Percentiles rank a stretch among this genome's conserved stretches.
Conservation (phyloP, 2,888 invertebrate genomes). For the Elysia crispata region DNA sequence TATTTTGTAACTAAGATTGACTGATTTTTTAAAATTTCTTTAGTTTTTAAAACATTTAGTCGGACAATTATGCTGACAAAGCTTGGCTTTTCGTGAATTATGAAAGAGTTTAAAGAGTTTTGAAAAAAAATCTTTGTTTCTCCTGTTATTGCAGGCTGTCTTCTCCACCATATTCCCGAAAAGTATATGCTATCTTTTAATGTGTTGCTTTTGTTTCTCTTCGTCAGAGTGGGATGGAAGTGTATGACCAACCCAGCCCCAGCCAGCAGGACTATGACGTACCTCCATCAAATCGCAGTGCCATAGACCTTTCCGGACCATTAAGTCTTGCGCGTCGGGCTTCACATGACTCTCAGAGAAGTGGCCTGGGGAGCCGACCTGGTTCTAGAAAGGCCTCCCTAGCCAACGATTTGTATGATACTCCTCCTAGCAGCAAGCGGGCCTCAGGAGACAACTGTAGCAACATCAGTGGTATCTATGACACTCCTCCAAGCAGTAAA, state of each 20-base stretch:
- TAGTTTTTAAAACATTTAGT: too few relatives aligned
- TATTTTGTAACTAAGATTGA: too few relatives aligned
- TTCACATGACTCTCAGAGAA: not conserved
- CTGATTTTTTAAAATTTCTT: too few relatives aligned
- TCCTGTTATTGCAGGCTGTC: too few relatives aligned
- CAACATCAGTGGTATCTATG: slow-evolving; percentile 53
- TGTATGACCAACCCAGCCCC: slow-evolving; percentile 49
- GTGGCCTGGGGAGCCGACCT: not conserved
- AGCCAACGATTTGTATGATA: slow-evolving; percentile 46
- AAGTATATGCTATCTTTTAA: too few relatives aligned
- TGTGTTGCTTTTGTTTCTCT: not conserved
- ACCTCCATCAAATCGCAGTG: slow-evolving; percentile 55
- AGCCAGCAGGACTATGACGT: slow-evolving; percentile 66
- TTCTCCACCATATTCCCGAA: too few relatives aligned
- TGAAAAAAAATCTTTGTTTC: too few relatives aligned
- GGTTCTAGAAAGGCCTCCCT: slow-evolving; percentile 37
- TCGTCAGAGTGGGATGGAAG: slow-evolving; percentile 50
- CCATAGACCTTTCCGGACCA: slow-evolving; percentile 14
- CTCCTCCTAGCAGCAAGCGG: slow-evolving; percentile 49
- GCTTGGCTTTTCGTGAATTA: too few relatives aligned
- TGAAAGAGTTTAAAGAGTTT: too few relatives aligned
- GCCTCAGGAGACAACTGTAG: slow-evolving; percentile 33
- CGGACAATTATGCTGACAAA: too few relatives aligned
- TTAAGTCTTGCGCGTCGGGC: slow-evolving; percentile 17
- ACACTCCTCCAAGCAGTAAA: slow-evolving; percentile 62